Conservation (phyloP, 2,888 invertebrate genomes). For the Cremastinae sp. region DNA sequence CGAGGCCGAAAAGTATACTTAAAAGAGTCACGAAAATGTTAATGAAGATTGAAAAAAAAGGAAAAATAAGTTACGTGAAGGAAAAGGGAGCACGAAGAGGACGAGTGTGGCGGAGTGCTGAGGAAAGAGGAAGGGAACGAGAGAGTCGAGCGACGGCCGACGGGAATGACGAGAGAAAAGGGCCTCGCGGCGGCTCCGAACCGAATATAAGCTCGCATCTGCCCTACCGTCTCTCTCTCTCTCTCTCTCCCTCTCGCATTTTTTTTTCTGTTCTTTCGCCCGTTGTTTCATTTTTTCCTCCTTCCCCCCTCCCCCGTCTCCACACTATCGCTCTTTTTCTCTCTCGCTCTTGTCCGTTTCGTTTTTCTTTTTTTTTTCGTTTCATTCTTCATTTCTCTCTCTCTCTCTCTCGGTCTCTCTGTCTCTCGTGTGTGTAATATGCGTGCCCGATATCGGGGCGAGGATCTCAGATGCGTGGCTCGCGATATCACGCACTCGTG, state of each 20-base stretch:
- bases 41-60: too few species aligned
- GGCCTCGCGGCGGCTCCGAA: slow-evolving; percentile 53
- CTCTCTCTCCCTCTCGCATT: too few species aligned
- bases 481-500: slow-evolving; percentile 74
- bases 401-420: slow-evolving; percentile 33
- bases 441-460: slow-evolving; percentile 76
- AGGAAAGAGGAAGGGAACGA: slow-evolving; percentile 30
- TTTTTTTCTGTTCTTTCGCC: too few species aligned
- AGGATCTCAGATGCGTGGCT: slow-evolving; percentile 76
- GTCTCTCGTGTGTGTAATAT: slow-evolving; percentile 71
- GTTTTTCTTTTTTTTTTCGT: slow-evolving; percentile 23
- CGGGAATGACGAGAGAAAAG: slow-evolving; percentile 46
- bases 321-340: too few species aligned
- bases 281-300: too few species aligned
- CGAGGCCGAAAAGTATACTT: too few species aligned
- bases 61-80: too few species aligned
- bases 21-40: too few species aligned
- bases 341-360: slow-evolving; percentile 25
- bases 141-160: slow-evolving; percentile 61
- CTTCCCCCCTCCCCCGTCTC: too few species aligned
- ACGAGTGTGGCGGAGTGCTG: slow-evolving; percentile 36
- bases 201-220: slow-evolving; percentile 57
- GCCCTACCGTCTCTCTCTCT: slow-evolving; percentile 52
- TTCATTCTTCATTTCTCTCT: slow-evolving; percentile 37
- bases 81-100: too few species aligned